phyloP scores from a whole-genome alignment of 23 tunicate genomes.

The Styela plicata region DNA sequence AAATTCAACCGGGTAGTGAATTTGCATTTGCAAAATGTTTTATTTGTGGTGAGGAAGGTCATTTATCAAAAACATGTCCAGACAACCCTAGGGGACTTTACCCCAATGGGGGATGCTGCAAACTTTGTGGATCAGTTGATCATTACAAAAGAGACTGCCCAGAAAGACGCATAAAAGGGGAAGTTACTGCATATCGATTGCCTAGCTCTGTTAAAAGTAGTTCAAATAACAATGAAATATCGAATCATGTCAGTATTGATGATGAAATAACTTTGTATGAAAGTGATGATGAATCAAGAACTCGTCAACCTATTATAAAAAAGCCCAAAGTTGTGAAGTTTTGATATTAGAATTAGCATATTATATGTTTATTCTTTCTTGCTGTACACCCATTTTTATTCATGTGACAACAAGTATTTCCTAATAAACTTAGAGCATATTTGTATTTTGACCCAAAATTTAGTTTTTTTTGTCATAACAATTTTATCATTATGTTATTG shows the following conservation, averaged over 20 bases:
- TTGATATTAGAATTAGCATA: constrained; percentile 1
- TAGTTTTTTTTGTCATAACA: no score
- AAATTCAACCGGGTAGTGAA: constrained; percentile 59
- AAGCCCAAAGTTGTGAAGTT: constrained; percentile 63
- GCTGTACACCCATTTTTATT: background rate
- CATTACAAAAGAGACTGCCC: constrained; percentile 91
- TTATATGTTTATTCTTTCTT: background rate
- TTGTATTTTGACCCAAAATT: no score
- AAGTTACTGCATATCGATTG: constrained; percentile 51
- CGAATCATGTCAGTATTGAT: constrained; percentile 45
- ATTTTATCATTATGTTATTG: no score
- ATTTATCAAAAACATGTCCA: constrained; percentile 80
- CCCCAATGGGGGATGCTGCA: constrained; percentile 88
- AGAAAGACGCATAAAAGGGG: constrained; percentile 65
- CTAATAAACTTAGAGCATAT: no score
- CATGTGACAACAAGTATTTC: background rate
- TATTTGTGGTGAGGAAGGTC: constrained; percentile 91
- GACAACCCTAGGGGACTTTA: constrained; percentile 92
- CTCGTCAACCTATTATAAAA: constrained; percentile 14
- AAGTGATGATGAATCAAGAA: constrained; percentile 15
- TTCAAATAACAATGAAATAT: background rate
- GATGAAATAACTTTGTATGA: constrained; percentile 83
- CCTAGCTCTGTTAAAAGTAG: background rate
- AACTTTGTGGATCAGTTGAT: constrained; percentile 87
- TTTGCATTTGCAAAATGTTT: constrained; percentile 85